Conservation (phyloP, 2,888 invertebrate species). For the Eristalis arbustorum region DNA sequence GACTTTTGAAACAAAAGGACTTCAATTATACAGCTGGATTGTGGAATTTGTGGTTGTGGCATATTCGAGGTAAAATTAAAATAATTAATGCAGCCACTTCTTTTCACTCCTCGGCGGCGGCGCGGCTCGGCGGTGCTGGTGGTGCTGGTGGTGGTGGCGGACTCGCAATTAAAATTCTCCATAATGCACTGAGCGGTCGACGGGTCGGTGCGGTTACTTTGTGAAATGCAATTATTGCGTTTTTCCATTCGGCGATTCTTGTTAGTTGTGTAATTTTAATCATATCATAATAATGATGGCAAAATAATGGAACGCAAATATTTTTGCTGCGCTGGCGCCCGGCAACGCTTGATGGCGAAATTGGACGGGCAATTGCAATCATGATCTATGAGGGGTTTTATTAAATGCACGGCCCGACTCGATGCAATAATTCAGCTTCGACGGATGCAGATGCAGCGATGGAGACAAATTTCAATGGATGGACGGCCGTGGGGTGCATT, state of each 20-base stretch:
- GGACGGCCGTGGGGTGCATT: too few relatives aligned
- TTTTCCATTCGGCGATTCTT: slow-evolving; percentile 29
- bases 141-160: not conserved
- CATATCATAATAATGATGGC: slow-evolving; percentile 57
- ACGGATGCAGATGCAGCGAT: not conserved
- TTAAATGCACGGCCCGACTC: not conserved
- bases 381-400: not conserved
- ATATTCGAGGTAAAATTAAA: slow-evolving; percentile 53
- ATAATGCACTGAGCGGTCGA: slow-evolving; percentile 51
- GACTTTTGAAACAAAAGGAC: slow-evolving; percentile 43
- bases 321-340: slow-evolving; percentile 44
- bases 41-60: slow-evolving; percentile 43
- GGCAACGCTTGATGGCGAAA: slow-evolving; percentile 1
- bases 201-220: slow-evolving; percentile 43
- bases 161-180: slow-evolving; percentile 53
- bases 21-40: slow-evolving; percentile 40
- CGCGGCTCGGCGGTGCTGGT: too few relatives aligned
- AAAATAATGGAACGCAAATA: slow-evolving; percentile 56
- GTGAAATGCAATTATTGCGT: slow-evolving; percentile 59
- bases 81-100: slow-evolving; percentile 62
- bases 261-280: slow-evolving; percentile 61
- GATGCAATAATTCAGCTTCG: not conserved
- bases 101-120: slow-evolving; percentile 52
- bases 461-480: not conserved
- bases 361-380: not conserved